Evolutionary conservation across 2,797 vertebrate species (phyloP).

Genomic region (Fratercula arctica): DNA sequence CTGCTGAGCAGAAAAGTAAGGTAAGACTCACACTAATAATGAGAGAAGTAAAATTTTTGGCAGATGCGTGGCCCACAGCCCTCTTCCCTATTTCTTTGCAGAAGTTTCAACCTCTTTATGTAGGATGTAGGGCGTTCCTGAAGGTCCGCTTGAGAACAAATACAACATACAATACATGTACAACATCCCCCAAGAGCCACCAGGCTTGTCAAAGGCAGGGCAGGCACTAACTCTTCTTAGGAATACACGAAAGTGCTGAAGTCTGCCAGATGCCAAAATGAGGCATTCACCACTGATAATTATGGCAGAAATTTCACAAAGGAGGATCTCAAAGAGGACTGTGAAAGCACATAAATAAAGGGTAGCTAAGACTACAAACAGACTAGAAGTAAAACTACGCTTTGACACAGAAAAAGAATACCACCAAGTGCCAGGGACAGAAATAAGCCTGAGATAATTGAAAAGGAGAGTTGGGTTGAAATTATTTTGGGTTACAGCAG

Average conservation of each 20-base stretch:
- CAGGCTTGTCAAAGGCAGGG: background rate
- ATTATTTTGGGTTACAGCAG: slow-evolving; percentile 39
- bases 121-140: background rate
- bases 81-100: background rate
- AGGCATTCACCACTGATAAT: slow-evolving; percentile 38
- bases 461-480: slow-evolving; percentile 35
- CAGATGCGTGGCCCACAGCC: background rate
- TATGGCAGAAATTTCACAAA: slow-evolving; percentile 20
- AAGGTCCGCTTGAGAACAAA: background rate
- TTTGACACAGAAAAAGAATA: slow-evolving; percentile 17
- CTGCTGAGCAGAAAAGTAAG: background rate
- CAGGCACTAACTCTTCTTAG: background rate
- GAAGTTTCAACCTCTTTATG: background rate
- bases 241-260: background rate
- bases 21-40: background rate
- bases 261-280: background rate
- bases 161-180: background rate
- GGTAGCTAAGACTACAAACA: slow-evolving; percentile 42
- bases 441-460: slow-evolving; percentile 56
- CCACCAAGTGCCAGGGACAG: slow-evolving; percentile 34
- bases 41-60: background rate
- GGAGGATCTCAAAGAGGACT: background rate
- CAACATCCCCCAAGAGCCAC: background rate
- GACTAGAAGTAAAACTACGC: slow-evolving; percentile 2
- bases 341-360: slow-evolving; percentile 46